Percentiles rank a stretch among this genome's conserved stretches.
phyloP scores from a whole-genome alignment of 2,113 vertebrate species.

The Bujurquina vittata region DNA sequence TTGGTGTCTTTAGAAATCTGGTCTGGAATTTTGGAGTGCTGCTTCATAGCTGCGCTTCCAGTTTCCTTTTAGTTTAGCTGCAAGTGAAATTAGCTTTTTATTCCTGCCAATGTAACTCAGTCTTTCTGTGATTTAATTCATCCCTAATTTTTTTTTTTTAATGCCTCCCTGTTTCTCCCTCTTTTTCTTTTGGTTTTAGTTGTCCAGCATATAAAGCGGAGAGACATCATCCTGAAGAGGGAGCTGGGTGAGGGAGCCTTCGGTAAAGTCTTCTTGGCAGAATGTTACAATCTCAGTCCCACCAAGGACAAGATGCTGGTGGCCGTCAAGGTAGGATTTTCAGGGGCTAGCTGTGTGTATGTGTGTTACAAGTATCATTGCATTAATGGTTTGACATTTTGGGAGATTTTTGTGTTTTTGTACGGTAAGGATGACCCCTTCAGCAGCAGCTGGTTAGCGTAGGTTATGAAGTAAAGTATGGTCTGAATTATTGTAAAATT shows the following conservation, averaged over 20 bases:
- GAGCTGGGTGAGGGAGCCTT: conserved; percentile 98
- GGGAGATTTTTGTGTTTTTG: neutral
- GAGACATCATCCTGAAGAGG: conserved; percentile 97
- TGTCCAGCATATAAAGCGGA: conserved; percentile 96
- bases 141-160: neutral
- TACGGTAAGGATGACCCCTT: neutral
- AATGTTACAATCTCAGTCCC: conserved; percentile 98
- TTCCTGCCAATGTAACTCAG: neutral
- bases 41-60: neutral
- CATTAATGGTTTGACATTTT: neutral
- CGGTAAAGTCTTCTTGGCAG: conserved; percentile 98
- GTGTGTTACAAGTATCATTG: neutral
- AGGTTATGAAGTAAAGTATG: no score
- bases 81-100: neutral
- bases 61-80: neutral
- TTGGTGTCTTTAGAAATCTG: neutral
- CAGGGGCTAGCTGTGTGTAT: neutral
- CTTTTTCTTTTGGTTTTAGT: conserved; percentile 77
- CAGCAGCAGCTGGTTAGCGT: neutral
- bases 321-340: conserved; percentile 68
- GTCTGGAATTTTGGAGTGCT: conserved; percentile 34
- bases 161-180: neutral
- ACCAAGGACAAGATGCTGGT: conserved; percentile 95
- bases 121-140: neutral
- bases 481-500: no score